Percentiles rank a stretch among this genome's conserved stretches.
Conservation (phyloP, 2,113 vertebrate species). For the Lycaon pictus region DNA sequence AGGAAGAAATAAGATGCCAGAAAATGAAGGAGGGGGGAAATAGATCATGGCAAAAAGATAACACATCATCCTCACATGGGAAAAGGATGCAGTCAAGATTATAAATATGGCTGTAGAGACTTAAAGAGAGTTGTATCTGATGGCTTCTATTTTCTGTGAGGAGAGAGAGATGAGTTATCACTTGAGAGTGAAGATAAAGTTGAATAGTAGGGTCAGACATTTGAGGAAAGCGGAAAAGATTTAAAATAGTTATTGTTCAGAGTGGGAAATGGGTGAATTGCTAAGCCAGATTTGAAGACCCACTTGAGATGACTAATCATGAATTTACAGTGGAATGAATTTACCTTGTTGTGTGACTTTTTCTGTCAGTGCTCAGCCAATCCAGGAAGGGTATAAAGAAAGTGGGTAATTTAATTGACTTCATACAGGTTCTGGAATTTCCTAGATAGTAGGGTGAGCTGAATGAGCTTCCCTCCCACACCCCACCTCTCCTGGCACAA, state of each 20-base stretch:
- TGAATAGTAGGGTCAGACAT: background rate
- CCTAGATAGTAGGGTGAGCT: background rate
- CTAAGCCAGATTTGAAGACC: background rate
- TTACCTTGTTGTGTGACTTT: background rate
- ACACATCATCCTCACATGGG: background rate
- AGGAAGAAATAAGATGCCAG: conserved; percentile 36
- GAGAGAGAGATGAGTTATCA: background rate
- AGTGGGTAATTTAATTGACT: background rate
- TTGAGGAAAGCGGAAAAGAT: background rate
- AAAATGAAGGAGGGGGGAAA: background rate
- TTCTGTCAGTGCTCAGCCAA: background rate
- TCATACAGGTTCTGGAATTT: conserved; percentile 8
- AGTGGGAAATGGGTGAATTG: background rate
- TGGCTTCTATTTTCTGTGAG: background rate
- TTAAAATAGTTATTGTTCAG: background rate
- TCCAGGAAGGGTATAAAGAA: background rate
- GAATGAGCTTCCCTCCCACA: background rate
- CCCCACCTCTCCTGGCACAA: background rate
- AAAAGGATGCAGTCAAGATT: background rate
- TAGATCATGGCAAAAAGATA: background rate
- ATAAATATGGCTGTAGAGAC: background rate
- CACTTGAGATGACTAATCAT: background rate
- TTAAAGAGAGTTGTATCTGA: background rate
- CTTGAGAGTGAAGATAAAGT: background rate
- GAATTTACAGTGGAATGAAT: background rate